Conservation (phyloP, 2,113 vertebrate species). For the Pterocles gutturalis region DNA sequence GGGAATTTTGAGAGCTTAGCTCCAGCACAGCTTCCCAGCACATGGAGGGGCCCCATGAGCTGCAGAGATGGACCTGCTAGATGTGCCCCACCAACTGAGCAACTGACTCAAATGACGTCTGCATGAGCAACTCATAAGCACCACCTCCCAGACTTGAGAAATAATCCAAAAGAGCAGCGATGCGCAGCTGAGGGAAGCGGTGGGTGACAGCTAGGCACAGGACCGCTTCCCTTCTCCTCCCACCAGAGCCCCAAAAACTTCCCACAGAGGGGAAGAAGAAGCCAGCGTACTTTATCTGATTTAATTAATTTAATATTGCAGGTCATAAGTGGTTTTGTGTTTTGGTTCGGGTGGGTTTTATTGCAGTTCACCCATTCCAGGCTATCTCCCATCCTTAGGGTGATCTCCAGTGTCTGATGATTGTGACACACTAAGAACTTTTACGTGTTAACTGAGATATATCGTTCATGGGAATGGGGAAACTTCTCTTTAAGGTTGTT, state of each 20-base stretch:
- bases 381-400: not conserved
- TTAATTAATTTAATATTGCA: not conserved
- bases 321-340: not conserved
- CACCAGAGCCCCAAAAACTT: not conserved
- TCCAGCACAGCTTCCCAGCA: conserved; percentile 18
- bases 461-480: accelerated
- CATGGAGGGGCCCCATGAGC: not conserved
- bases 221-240: not conserved
- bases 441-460: not conserved
- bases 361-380: not conserved
- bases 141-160: not conserved
- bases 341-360: not conserved
- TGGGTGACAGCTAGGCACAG: not conserved
- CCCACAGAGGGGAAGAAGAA: not conserved
- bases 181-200: accelerated
- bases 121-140: conserved; percentile 12
- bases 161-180: not conserved
- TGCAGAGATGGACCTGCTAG: not conserved
- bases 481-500: not conserved
- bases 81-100: not conserved
- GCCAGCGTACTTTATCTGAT: not conserved
- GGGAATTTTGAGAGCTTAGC: not conserved
- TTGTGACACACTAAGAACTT: not conserved
- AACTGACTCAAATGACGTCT: not conserved
- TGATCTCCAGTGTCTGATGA: not conserved